Base-by-base conservation (phyloP, 2,797 vertebrate species). In the Pangasius mekongensis region DNA sequence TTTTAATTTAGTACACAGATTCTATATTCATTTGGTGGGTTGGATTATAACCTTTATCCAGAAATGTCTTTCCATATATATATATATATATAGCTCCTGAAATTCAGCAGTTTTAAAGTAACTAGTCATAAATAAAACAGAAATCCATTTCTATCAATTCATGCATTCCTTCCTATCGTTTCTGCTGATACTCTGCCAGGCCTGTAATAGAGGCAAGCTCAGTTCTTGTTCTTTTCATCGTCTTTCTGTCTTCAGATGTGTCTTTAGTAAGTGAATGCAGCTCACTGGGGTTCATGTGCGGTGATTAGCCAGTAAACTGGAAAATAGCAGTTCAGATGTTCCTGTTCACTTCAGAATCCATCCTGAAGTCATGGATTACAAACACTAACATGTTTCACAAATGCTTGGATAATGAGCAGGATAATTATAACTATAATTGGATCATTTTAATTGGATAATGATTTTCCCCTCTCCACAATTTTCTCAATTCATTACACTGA, bases 341-440 rank as follows among this genome's bases (percentile, higher is more conserved):
- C 47, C 43, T 47, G 43, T 47, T 47, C 43, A 47, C 43, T 47
- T 47, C 43, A 47, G 3, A 81, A 62, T 82, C 81, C 14, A 64
- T 16, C 81, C 56, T 82, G 27, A 64, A 83, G 39, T 83, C 27
- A 47, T 30, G 39, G 39, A 62, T 82, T 82, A 62, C 56, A 82
- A 82, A 66, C 36, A 47, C 27, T 27, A 83, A 64, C 6, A 81
- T 58, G 58, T 64, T 83, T 64, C 11, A 62, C 14, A 16, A 11
- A 49, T 3, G 24, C 58, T 16, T 78, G 76, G n/a, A 80, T 56
- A 58, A 36, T 10, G 4, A 54, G 33, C 78, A 62, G 22, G 78
- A 81, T 24, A 22, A 36, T 58, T 60, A 81, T 81, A 60, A 27
- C 56, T 81, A 83, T 64, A 83, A 83, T 82, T 24, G 60, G 81